Evolutionary conservation across 2,888 invertebrate species (phyloP).

Genomic region (Lochmaea capreae): DNA sequence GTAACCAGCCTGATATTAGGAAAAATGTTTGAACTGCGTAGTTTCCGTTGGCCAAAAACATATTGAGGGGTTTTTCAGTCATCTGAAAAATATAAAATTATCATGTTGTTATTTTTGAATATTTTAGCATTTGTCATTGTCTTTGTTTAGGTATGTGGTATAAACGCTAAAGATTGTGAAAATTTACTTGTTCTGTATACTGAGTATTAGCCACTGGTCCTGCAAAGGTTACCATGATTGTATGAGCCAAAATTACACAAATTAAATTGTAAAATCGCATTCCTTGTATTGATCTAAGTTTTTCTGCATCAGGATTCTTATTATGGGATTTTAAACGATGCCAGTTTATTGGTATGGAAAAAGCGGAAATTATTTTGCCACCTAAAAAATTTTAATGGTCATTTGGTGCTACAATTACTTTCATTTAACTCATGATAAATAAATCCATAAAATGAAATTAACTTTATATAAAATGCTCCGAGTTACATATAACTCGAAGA

Average conservation of each 20-base stretch:
- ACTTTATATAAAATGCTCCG: too few species aligned
- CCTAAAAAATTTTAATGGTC: slow-evolving; percentile 35
- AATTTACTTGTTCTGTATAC: slow-evolving; percentile 53
- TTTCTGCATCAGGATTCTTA: slow-evolving; percentile 45
- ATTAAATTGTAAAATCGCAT: slow-evolving; percentile 55
- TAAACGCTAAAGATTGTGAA: background rate
- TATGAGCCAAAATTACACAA: slow-evolving; percentile 54
- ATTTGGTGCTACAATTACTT: too few species aligned
- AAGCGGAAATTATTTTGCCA: slow-evolving; percentile 47
- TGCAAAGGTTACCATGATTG: slow-evolving; percentile 51
- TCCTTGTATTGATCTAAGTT: slow-evolving; percentile 54
- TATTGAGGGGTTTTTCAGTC: slow-evolving; percentile 47
- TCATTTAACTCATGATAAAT: too few species aligned
- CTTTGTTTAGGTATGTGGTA: too few species aligned
- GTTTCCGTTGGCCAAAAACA: slow-evolving; percentile 52
- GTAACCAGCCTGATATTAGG: slow-evolving; percentile 53
- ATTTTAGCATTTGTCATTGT: too few species aligned
- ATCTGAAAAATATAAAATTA: slow-evolving; percentile 36
- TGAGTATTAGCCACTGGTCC: slow-evolving; percentile 52
- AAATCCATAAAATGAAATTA: too few species aligned
- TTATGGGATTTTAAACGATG: slow-evolving; percentile 44
- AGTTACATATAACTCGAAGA: too few species aligned
- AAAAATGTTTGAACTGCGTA: slow-evolving; percentile 55
- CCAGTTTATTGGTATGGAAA: slow-evolving; percentile 52
- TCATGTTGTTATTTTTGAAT: background rate